A percentile compares a stretch with the other conserved stretches of the same genome.
Conservation (phyloP, 2,113 vertebrate species). For the Genyomyrus donnyi region DNA sequence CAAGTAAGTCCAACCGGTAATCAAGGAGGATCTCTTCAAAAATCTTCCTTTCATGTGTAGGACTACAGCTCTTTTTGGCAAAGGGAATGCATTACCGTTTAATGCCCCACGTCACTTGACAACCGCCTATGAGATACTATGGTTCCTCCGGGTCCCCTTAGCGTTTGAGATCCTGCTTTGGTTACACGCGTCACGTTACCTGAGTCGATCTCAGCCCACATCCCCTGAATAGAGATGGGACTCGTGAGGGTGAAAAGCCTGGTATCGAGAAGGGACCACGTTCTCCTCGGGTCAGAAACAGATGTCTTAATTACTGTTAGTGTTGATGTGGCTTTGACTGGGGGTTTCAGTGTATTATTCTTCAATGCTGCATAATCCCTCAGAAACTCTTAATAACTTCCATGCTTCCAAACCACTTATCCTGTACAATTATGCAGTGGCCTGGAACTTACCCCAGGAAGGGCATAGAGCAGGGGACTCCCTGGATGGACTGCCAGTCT, state of each 20-base stretch:
- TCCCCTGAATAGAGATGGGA: not conserved
- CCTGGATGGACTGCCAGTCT: not conserved
- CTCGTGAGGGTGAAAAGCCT: not conserved
- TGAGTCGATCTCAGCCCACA: not conserved
- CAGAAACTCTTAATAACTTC: not conserved
- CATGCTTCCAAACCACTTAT: not conserved
- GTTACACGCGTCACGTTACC: not conserved
- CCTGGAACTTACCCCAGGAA: not conserved
- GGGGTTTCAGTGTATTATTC: not conserved
- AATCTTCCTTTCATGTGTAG: not conserved
- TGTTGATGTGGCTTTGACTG: not conserved
- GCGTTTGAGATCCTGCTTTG: not conserved
- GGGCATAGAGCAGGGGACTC: not conserved
- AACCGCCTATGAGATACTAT: not conserved
- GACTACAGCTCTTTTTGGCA: not conserved
- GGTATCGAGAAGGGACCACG: not conserved
- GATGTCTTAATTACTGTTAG: not conserved
- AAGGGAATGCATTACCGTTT: not conserved
- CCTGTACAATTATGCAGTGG: not conserved
- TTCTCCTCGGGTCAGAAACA: not conserved
- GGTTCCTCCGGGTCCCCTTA: not conserved
- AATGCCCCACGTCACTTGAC: not conserved
- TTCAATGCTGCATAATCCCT: not conserved
- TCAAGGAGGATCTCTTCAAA: not conserved
- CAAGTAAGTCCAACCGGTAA: slow-evolving; percentile 69